Evolutionary conservation across 2,113 vertebrate genomes (phyloP), one percentile per base, ranked within the genome.

Genomic region (Puma concolor): DNA sequence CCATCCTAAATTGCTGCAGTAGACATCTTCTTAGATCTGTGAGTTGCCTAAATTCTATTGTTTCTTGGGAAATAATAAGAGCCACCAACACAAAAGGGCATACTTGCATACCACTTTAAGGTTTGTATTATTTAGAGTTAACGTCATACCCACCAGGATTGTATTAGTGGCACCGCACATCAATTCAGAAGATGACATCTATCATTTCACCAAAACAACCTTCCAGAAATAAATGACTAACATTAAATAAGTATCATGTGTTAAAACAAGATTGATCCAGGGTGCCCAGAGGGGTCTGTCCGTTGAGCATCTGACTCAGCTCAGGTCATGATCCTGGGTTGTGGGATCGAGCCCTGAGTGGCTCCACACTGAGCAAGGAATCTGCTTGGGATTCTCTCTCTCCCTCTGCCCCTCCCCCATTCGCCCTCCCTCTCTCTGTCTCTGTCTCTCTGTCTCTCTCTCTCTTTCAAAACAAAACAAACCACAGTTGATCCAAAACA

Each of bases 221-320:
- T 13, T 93, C 50, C 48, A 91, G 91, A 90, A 60, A 48, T 79
- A 93, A 91, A 69, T 50, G 80, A 63, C 60, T 82, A 89, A 91
- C n/a, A 60, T 80, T 94, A 80, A 86, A 72, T 82, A 85, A 94
- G 27, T 57, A 72, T 60, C 72, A 91, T 25, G 17, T 74, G 27
- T 93, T 77, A 94, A 79, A 76, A 87, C 13, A 2, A 76, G 3
- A 11, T 88, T 44, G 15, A 82, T 44, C 67, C 7, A 89, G 57
- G 54, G 57, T 23, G 21, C 57, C 21, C 8, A 3, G 57, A 60
- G 21, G 57, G 57, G 21, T 60, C 21, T 60, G 21, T 25, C 8
- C 0, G 57, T 25, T 60, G 57, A 60, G 57, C 57, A 9, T 23
- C 57, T 9, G 57, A 60, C 57, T 23, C 57, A 23, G 57, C 57